phyloP scores from a whole-genome alignment of 2,888 invertebrate species.

The Frankliniella intonsa region DNA sequence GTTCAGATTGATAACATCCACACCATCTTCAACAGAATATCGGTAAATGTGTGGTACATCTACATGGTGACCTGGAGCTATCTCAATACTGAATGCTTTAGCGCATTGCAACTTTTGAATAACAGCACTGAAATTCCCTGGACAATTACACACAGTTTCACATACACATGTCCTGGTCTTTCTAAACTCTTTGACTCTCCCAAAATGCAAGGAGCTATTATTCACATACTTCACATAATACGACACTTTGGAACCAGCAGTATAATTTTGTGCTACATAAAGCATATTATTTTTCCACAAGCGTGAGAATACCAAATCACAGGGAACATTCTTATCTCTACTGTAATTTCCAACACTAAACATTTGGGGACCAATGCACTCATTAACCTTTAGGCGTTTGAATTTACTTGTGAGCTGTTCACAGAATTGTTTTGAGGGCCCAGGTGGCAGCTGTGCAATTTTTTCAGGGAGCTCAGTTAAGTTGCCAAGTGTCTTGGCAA shows the following conservation, averaged over 20 bases:
- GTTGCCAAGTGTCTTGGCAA: neutral
- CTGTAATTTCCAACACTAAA: neutral
- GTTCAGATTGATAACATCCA: too few relatives aligned
- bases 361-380: neutral
- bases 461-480: neutral
- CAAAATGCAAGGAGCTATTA: neutral
- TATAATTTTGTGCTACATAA: neutral
- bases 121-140: neutral
- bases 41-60: too few relatives aligned
- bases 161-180: neutral
- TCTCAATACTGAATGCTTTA: too few relatives aligned
- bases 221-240: neutral
- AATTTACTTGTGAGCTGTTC: neutral
- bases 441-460: neutral
- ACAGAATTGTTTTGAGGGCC: neutral
- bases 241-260: neutral
- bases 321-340: neutral
- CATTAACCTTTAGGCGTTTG: neutral
- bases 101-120: too few relatives aligned
- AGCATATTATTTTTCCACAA: neutral
- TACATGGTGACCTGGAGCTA: too few relatives aligned
- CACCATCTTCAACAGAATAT: too few relatives aligned
- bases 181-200: neutral
- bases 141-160: neutral
- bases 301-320: neutral